phyloP scores from a whole-genome alignment of 2,888 invertebrate species.

The Gnatocerus cornutus region DNA sequence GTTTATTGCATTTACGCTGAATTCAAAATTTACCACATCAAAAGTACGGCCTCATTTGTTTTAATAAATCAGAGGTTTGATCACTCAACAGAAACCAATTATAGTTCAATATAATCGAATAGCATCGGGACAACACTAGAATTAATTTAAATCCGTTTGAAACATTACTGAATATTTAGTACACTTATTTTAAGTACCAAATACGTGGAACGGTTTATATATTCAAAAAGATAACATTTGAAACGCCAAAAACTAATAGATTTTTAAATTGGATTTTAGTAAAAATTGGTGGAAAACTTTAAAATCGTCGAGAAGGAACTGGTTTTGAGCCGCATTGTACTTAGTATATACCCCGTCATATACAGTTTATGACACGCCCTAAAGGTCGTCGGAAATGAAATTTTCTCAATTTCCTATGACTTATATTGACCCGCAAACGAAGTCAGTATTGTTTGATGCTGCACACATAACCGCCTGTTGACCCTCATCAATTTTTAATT shows the following conservation, averaged over 20 bases:
- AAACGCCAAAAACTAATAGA: not conserved
- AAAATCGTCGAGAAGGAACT: not conserved
- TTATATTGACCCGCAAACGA: constrained; percentile 56
- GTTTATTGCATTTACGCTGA: not conserved
- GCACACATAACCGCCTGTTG: constrained; percentile 23
- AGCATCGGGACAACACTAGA: no score
- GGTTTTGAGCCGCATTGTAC: constrained; percentile 29
- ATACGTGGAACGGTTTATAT: no score
- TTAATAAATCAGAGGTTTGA: no score
- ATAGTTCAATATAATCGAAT: no score
- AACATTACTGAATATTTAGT: no score
- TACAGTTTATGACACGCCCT: constrained; percentile 47
- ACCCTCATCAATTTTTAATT: constrained; percentile 39
- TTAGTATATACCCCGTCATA: constrained; percentile 28
- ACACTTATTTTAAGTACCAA: no score
- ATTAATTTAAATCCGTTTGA: no score
- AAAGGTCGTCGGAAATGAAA: constrained; percentile 66
- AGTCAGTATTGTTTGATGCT: constrained; percentile 53
- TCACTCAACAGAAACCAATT: no score
- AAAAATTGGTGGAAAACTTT: not conserved
- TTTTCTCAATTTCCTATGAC: constrained; percentile 70
- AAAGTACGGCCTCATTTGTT: no score
- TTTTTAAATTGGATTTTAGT: not conserved
- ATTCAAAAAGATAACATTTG: no score
- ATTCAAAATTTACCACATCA: no score